Evolutionary conservation across 2,797 vertebrate genomes (phyloP).

Genomic region (Euphonia xanthogaster): DNA sequence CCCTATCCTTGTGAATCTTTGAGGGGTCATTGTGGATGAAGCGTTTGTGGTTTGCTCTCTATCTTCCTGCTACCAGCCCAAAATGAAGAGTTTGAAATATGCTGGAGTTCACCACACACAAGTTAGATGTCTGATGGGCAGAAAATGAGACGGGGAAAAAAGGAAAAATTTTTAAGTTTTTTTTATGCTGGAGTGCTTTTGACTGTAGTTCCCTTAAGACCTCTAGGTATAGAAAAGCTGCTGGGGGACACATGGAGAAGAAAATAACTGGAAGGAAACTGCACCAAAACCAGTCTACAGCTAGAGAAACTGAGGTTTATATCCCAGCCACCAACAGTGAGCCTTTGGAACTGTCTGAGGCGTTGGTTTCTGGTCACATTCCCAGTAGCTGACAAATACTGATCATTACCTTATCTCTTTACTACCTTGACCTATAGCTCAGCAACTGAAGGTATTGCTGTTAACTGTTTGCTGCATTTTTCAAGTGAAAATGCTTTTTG

Average conservation of each 20-base stretch:
- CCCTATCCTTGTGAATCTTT: background rate
- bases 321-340: background rate
- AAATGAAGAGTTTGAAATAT: background rate
- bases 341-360: background rate
- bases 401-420: background rate
- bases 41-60: background rate
- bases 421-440: background rate
- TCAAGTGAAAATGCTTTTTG: background rate
- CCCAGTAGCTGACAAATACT: background rate
- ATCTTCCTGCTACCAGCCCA: background rate
- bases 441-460: background rate
- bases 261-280: background rate
- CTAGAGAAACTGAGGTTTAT: background rate
- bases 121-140: background rate
- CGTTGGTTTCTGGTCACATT: background rate
- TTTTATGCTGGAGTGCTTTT: background rate
- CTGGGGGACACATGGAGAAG: background rate
- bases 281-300: background rate
- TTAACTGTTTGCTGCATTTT: background rate
- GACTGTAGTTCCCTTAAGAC: background rate
- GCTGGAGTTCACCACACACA: background rate
- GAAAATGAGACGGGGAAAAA: background rate
- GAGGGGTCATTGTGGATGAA: background rate
- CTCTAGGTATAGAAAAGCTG: background rate
- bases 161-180: background rate